Conservation (phyloP, 1,140 invertebrate species). For the Pemphigus obesinymphae region DNA sequence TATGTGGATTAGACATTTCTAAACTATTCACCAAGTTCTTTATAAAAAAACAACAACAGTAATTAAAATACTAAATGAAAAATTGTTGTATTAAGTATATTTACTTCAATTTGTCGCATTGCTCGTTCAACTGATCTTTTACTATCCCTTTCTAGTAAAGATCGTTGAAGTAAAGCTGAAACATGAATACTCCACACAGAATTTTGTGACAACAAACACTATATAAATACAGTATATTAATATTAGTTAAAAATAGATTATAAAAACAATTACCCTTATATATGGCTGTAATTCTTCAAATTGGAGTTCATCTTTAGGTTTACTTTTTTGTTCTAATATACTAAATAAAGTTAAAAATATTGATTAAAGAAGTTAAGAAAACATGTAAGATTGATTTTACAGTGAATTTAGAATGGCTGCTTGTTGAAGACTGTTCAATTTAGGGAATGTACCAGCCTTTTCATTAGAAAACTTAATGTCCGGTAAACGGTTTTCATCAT, state of each 20-base stretch:
- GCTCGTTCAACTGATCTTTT: conserved; percentile 78
- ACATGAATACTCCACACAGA: conserved; percentile 54
- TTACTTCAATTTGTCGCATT: conserved; percentile 63
- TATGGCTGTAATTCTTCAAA: conserved; percentile 77
- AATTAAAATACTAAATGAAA: neutral
- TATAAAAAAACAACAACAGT: conserved; percentile 49
- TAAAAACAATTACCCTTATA: conserved; percentile 58
- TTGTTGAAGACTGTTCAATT: conserved; percentile 71
- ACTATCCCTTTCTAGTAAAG: conserved; percentile 65
- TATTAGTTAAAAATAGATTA: neutral
- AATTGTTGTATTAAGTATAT: neutral
- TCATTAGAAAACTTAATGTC: conserved; percentile 66
- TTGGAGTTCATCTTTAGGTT: conserved; percentile 70
- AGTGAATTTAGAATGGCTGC: conserved; percentile 67
- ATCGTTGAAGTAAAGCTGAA: conserved; percentile 50
- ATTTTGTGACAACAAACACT: conserved; percentile 51
- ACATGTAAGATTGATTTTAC: conserved; percentile 53
- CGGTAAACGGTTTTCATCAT: conserved; percentile 80
- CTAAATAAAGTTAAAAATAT: conserved; percentile 48
- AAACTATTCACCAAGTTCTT: conserved; percentile 65
- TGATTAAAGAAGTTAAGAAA: neutral
- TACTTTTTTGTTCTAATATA: conserved; percentile 63
- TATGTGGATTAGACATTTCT: conserved; percentile 51
- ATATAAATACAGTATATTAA: conserved; percentile 23
- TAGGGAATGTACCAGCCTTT: conserved; percentile 53